Evolutionary conservation across 37 sponge, comb jelly and placozoan genomes (phyloP).

Genomic region (Ianthella basta): DNA sequence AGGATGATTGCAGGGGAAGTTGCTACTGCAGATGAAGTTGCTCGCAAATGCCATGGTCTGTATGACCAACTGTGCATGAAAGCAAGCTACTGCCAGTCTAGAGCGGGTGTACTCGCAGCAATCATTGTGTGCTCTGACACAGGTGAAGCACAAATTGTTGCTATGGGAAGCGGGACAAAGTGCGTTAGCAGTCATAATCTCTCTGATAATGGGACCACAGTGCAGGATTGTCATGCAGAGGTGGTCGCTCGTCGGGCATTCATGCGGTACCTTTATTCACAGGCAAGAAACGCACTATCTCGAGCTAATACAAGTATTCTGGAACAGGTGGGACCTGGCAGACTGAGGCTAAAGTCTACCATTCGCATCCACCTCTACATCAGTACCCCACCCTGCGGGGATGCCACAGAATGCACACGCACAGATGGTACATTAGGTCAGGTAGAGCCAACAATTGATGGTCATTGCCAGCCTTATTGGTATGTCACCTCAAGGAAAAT

Average conservation of each 20-base stretch:
- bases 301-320: too few species aligned
- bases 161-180: slow-evolving; percentile 15
- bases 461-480: background rate
- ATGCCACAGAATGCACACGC: slow-evolving; percentile 20
- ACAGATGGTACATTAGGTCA: background rate
- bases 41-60: background rate
- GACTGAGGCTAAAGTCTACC: background rate
- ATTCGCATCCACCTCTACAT: slow-evolving; percentile 2
- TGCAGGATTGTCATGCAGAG: slow-evolving; percentile 21
- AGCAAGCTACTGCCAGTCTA: background rate
- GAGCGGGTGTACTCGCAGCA: slow-evolving; percentile 9
- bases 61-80: slow-evolving; percentile 4
- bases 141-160: background rate
- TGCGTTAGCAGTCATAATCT: background rate
- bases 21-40: background rate
- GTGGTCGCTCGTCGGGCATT: slow-evolving; percentile 15
- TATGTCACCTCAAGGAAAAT: background rate
- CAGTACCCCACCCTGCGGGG: slow-evolving; percentile 26
- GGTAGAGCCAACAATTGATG: too few species aligned
- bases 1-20: too few species aligned
- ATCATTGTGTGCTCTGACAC: background rate
- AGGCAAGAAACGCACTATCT: background rate
- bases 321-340: background rate
- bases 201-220: background rate
- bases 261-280: slow-evolving; percentile 12